phyloP scores from a whole-genome alignment of 2,888 invertebrate genomes.

The Temnothorax ravouxi region DNA sequence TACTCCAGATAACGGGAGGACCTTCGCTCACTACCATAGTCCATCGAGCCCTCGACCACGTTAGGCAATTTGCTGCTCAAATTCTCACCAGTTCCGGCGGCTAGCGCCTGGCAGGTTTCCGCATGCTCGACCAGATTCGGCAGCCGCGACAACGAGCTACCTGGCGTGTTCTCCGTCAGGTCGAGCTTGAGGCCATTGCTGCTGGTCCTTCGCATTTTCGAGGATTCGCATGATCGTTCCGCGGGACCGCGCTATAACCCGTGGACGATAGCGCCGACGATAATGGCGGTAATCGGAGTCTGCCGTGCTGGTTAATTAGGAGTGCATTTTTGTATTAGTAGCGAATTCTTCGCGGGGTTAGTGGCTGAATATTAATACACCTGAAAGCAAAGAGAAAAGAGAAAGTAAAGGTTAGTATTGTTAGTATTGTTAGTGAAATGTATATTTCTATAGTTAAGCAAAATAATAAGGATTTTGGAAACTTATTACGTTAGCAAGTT shows the following conservation, averaged over 20 bases:
- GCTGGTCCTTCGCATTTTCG: slow-evolving; percentile 85
- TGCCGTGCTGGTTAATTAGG: slow-evolving; percentile 2
- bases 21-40: slow-evolving; percentile 86
- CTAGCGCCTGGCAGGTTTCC: slow-evolving; percentile 77
- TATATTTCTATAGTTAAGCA: neutral
- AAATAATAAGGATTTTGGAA: neutral
- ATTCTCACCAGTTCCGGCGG: slow-evolving; percentile 82
- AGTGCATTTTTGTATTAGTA: slow-evolving; percentile 65
- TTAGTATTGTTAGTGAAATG: slow-evolving; percentile 65
- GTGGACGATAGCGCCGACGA: slow-evolving; percentile 20
- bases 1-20: slow-evolving; percentile 85
- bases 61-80: slow-evolving; percentile 86
- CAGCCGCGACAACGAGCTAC: slow-evolving; percentile 83
- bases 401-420: slow-evolving; percentile 60
- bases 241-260: slow-evolving; percentile 61
- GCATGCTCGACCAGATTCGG: slow-evolving; percentile 85
- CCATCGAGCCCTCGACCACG: slow-evolving; percentile 86
- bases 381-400: slow-evolving; percentile 72
- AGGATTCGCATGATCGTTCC: slow-evolving; percentile 83
- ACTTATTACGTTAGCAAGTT: neutral
- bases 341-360: slow-evolving; percentile 61
- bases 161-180: slow-evolving; percentile 85
- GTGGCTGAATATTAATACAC: slow-evolving; percentile 46
- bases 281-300: neutral
- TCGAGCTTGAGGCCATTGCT: slow-evolving; percentile 85